phyloP scores from a whole-genome alignment of 2,797 vertebrate genomes.

The Eremophila alpestris region DNA sequence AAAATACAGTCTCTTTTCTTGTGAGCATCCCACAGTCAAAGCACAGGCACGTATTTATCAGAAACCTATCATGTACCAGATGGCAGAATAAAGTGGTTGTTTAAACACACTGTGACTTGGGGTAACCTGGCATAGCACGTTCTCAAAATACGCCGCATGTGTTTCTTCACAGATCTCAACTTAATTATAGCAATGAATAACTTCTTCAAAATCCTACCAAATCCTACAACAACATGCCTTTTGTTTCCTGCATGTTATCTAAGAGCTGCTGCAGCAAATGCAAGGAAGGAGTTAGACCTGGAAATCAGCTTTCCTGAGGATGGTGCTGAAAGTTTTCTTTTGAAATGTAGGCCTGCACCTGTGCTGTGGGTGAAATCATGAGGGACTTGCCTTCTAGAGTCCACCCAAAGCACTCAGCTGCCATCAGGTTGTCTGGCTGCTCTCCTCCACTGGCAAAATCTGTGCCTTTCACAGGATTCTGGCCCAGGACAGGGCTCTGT shows the following conservation, averaged over 20 bases:
- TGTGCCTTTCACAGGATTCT: background rate
- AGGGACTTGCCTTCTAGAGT: background rate
- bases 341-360: background rate
- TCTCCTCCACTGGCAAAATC: background rate
- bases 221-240: conserved; percentile 14
- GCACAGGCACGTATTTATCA: conserved; percentile 57
- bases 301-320: background rate
- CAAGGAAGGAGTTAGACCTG: background rate
- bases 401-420: background rate
- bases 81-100: conserved; percentile 71
- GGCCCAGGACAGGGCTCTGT: background rate
- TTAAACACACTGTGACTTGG: conserved; percentile 66
- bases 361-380: background rate
- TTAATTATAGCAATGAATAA: conserved; percentile 55
- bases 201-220: conserved; percentile 37
- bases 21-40: conserved; percentile 45
- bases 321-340: background rate
- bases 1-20: conserved; percentile 34
- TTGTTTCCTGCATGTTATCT: conserved; percentile 48
- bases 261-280: conserved; percentile 18
- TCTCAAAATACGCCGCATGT: conserved; percentile 64
- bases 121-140: conserved; percentile 67
- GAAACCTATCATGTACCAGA: conserved; percentile 64
- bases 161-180: conserved; percentile 61
- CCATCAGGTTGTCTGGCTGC: background rate